These are phyloP conservation scores for Malacosoma neustria DNA, from an alignment of 2,888 invertebrate species.

Conservation along the genomic window DNA sequence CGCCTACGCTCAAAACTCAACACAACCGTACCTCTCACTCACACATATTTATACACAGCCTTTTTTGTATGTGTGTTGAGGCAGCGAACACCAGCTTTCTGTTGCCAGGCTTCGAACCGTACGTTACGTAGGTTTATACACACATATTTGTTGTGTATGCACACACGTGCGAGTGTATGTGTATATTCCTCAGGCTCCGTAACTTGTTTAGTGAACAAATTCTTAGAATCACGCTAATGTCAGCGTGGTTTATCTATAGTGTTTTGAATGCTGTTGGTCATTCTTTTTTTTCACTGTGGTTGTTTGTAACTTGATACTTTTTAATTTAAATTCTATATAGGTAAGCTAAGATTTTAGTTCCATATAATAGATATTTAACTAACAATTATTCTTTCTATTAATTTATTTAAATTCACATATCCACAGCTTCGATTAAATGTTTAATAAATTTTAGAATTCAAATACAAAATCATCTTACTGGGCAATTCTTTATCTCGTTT, in stretches of 20 bases:
- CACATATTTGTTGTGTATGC: constrained; percentile 27
- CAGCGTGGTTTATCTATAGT: constrained; percentile 32
- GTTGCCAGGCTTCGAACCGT: constrained; percentile 27
- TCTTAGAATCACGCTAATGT: constrained; percentile 56
- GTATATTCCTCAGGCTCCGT: constrained; percentile 30
- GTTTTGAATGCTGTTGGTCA: constrained; percentile 35
- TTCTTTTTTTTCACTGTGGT: constrained; percentile 22
- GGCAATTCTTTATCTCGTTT: no score
- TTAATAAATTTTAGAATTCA: no score
- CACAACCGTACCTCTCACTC: constrained; percentile 16
- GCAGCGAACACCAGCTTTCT: constrained; percentile 14
- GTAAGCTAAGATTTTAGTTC: no score
- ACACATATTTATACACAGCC: constrained; percentile 10
- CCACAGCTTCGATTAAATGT: no score
- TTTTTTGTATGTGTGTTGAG: constrained; percentile 8
- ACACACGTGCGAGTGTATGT: constrained; percentile 29
- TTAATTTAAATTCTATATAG: no score
- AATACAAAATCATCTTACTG: no score
- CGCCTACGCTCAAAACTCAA: constrained; percentile 35
- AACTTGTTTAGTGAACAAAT: constrained; percentile 64
- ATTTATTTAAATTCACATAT: no score
- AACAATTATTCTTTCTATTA: no score
- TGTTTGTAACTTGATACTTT: constrained; percentile 3
- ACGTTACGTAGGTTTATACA: constrained; percentile 17
- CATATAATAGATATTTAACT: no score